phyloP scores from a whole-genome alignment of 1,140 invertebrate species.

The Neodiprion fabricii region DNA sequence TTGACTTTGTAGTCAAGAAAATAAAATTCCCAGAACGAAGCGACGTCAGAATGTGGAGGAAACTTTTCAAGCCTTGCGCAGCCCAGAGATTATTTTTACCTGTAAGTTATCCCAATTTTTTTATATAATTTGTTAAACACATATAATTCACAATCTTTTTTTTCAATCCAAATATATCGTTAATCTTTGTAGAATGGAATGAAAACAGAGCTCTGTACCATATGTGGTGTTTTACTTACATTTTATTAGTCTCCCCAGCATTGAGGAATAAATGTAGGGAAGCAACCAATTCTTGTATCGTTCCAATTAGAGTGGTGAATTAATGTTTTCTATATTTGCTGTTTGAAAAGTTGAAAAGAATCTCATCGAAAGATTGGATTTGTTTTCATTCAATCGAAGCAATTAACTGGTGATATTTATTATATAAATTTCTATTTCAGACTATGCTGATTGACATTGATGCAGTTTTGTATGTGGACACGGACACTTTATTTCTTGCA shows the following conservation, averaged over 20 bases:
- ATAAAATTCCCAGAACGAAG: conserved; percentile 80
- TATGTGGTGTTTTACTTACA: too few species aligned
- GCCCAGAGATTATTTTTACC: conserved; percentile 91
- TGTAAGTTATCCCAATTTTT: conserved; percentile 65
- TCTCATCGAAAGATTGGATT: not conserved
- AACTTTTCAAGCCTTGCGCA: conserved; percentile 91
- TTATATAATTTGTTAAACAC: not conserved
- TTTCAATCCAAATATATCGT: not conserved
- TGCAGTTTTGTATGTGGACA: conserved; percentile 92
- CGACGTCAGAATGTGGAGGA: conserved; percentile 79
- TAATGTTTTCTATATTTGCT: not conserved
- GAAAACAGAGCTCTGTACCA: too few species aligned
- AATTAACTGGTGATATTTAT: conserved; percentile 21
- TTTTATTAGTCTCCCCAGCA: too few species aligned
- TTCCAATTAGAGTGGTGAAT: too few species aligned
- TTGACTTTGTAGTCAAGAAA: conserved; percentile 76
- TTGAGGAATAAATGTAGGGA: too few species aligned
- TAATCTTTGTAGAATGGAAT: too few species aligned
- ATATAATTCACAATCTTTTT: not conserved
- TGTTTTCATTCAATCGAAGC: not conserved
- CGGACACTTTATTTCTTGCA: conserved; percentile 87
- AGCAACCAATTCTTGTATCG: too few species aligned
- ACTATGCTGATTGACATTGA: conserved; percentile 80
- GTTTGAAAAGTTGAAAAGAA: not conserved
- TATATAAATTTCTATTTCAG: conserved; percentile 63